phyloP scores from a whole-genome alignment of 2,888 invertebrate species.

The Aphrophora alni region DNA sequence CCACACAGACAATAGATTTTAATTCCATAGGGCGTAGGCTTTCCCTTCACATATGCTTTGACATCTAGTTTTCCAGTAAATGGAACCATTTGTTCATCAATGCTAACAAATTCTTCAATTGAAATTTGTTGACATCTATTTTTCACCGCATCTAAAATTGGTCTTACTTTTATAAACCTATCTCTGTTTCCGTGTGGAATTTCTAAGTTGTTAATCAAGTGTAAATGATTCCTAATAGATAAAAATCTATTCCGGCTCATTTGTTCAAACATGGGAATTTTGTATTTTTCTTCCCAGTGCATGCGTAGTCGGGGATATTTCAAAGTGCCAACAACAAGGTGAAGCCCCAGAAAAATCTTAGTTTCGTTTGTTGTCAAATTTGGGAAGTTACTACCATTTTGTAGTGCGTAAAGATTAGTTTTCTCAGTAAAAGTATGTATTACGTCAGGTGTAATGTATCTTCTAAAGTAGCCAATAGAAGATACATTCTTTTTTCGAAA shows the following conservation, averaged over 20 bases:
- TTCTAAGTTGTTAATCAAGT: slow-evolving; percentile 10
- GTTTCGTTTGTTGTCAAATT: neutral
- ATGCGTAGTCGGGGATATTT: slow-evolving; percentile 15
- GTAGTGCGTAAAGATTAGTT: slow-evolving; percentile 15
- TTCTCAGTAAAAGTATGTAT: neutral
- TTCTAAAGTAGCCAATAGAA: slow-evolving; percentile 14
- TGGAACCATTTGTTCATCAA: slow-evolving; percentile 46
- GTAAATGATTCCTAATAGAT: slow-evolving; percentile 14
- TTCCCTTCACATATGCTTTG: slow-evolving; percentile 49
- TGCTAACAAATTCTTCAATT: slow-evolving; percentile 28
- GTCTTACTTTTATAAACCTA: slow-evolving; percentile 22
- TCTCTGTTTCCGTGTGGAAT: neutral
- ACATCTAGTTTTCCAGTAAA: slow-evolving; percentile 47
- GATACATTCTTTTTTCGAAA: neutral
- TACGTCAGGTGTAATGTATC: slow-evolving; percentile 23
- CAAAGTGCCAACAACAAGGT: slow-evolving; percentile 10
- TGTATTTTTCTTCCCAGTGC: slow-evolving; percentile 17
- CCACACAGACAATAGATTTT: too few relatives aligned
- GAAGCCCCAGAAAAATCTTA: slow-evolving; percentile 9
- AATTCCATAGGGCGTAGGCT: too few relatives aligned
- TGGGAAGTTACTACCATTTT: neutral
- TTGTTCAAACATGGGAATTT: neutral
- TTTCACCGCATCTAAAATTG: slow-evolving; percentile 24
- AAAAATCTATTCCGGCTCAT: slow-evolving; percentile 25
- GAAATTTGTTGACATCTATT: slow-evolving; percentile 22